phyloP scores from a whole-genome alignment of 1,140 invertebrate species.

The Lamellibrachia luymesi region DNA sequence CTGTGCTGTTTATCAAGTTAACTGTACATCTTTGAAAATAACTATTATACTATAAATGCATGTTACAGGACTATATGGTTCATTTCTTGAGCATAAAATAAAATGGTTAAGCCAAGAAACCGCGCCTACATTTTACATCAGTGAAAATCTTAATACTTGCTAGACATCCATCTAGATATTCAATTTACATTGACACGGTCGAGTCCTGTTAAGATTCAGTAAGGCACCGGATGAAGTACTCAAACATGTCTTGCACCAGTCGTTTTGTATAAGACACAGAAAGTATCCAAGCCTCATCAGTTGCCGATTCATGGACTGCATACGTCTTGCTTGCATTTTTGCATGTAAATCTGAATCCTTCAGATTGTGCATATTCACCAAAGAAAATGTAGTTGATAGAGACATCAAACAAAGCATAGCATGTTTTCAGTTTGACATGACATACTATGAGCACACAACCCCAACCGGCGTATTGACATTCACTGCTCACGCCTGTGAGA shows the following conservation, averaged over 20 bases:
- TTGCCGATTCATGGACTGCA: background rate
- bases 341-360: background rate
- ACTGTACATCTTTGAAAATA: slow-evolving; percentile 5
- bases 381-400: background rate
- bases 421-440: no score
- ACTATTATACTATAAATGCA: background rate
- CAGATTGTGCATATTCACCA: background rate
- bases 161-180: background rate
- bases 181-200: background rate
- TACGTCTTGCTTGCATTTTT: background rate
- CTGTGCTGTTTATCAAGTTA: background rate
- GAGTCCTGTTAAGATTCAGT: background rate
- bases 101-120: background rate
- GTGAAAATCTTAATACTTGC: background rate
- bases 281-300: background rate
- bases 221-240: background rate
- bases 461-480: no score
- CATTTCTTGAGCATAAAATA: background rate
- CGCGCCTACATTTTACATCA: background rate
- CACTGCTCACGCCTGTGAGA: no score
- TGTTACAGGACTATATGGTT: background rate
- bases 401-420: background rate
- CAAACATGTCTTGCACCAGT: background rate
- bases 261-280: background rate
- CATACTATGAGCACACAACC: no score